Evolutionary conservation across 2,888 invertebrate genomes (phyloP), one percentile per base, ranked within the genome.

Genomic region (Diachrysia chrysitis): DNA sequence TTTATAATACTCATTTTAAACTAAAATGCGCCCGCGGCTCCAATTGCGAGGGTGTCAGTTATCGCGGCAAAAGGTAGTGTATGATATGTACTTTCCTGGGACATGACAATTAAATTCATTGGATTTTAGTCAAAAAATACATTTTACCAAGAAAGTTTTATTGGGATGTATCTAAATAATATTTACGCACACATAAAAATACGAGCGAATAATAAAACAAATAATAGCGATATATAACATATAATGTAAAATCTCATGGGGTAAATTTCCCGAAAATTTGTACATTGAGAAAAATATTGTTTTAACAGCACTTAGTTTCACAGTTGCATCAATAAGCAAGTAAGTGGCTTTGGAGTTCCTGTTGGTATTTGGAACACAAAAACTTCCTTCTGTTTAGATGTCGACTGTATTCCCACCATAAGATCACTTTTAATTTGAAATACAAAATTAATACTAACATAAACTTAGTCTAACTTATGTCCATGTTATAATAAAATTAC

Each of bases 231-330:
- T 72, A 79, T 74, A 78, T 64, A 64, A 57, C 58, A 68, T 81
- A 73, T 82, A 82, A 79, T 81, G 70, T 81, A 77, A 81, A 85
- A 82, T 84, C 76, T 86, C 78, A 61, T 53, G 54, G 63, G 75
- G 58, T 63, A 69, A 71, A 70, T 64, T 73, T 70, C 57, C 56
- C 58, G 62, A 78, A 68, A 78, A 67, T 71, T 83, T 75, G 67
- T 78, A 74, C 69, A 75, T 60, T 65, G 54, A 55, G n/a, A 65
- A 69, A 70, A 67, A 59, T 69, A 69, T 63, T 53, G 59, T 69
- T 57, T 66, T 59, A 73, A 62, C 58, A 72, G 63, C 71, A 69
- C 64, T 66, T 55, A 68, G 32, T 70, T 74, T 62, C 46, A 67
- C 56, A 66, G 57, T 62, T 60, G 55, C 59, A 53, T 16, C 67